Evolutionary conservation across 2,888 invertebrate genomes (phyloP).

Genomic region (Dolichopus griseipennis): DNA sequence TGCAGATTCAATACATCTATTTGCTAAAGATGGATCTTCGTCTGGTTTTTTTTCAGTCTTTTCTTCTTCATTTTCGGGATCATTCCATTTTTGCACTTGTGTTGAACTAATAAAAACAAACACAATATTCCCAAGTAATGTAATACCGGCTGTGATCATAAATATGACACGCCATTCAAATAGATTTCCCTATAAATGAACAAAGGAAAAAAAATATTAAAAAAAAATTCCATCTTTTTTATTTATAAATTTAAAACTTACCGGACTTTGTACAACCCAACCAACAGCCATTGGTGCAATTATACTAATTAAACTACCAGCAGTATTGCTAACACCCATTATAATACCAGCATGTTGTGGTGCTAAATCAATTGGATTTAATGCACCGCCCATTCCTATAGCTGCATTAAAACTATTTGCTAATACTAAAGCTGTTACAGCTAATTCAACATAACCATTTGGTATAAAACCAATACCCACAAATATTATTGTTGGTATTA

Average conservation of each 20-base stretch:
- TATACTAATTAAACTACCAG: slow-evolving; percentile 53
- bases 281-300: slow-evolving; percentile 54
- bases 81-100: slow-evolving; percentile 51
- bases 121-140: slow-evolving; percentile 46
- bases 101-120: slow-evolving; percentile 49
- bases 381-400: slow-evolving; percentile 51
- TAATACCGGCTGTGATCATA: slow-evolving; percentile 46
- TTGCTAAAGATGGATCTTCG: not conserved
- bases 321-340: slow-evolving; percentile 60
- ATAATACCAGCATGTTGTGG: slow-evolving; percentile 60
- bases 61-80: slow-evolving; percentile 19
- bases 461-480: slow-evolving; percentile 46
- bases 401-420: slow-evolving; percentile 53
- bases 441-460: slow-evolving; percentile 34
- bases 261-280: slow-evolving; percentile 48
- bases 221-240: slow-evolving; percentile 7
- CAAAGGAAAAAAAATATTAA: not conserved
- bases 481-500: slow-evolving; percentile 49
- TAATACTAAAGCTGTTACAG: slow-evolving; percentile 47
- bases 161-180: slow-evolving; percentile 50
- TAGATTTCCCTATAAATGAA: slow-evolving; percentile 32
- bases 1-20: not conserved
- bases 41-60: not conserved
- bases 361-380: slow-evolving; percentile 61
- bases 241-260: slow-evolving; percentile 33